phyloP scores from a whole-genome alignment of 2,797 vertebrate genomes.

The Urosaurus nigricauda region DNA sequence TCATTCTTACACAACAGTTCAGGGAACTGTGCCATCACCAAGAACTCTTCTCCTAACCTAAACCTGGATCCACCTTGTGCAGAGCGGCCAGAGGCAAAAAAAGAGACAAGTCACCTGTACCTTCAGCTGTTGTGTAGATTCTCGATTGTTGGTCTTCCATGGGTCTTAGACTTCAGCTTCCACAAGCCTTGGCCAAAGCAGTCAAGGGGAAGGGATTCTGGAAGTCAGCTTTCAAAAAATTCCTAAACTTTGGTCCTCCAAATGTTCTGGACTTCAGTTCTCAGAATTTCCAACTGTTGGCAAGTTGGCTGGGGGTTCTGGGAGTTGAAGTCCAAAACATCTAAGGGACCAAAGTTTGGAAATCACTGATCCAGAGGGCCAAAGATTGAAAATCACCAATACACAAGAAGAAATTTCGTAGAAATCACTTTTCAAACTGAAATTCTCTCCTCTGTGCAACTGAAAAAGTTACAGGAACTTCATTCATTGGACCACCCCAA shows the following conservation, averaged over 20 bases:
- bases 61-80: background rate
- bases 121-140: background rate
- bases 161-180: background rate
- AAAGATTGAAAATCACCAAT: background rate
- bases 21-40: background rate
- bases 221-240: no score
- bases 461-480: background rate
- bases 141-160: background rate
- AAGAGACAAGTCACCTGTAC: background rate
- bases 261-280: no score
- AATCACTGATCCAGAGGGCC: background rate
- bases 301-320: no score
- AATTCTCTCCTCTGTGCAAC: background rate
- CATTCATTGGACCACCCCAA: background rate
- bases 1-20: background rate
- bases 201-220: background rate
- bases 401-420: background rate
- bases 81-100: background rate
- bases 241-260: no score
- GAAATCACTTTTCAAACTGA: no score
- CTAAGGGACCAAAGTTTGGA: no score
- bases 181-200: background rate
- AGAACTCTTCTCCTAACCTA: background rate
- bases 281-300: no score
- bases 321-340: background rate